A percentile compares a stretch with the other conserved stretches of the same genome.
Evolutionary conservation across 1,140 invertebrate species (phyloP).

Genomic region (Polypedilum pembai): DNA sequence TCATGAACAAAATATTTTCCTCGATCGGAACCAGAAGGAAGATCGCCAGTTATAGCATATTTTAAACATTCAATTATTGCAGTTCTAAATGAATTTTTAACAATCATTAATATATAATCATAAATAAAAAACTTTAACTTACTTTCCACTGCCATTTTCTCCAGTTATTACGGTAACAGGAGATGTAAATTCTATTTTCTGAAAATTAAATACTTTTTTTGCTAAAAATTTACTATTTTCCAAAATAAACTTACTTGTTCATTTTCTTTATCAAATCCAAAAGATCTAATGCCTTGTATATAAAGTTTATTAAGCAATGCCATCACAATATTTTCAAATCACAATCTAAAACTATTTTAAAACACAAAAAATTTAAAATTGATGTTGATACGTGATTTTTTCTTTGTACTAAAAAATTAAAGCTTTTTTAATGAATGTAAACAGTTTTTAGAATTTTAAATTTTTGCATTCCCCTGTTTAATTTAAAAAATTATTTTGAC

Average conservation of each 20-base stretch:
- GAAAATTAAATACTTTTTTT: neutral
- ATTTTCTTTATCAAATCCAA: conserved; percentile 65
- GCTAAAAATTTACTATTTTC: neutral
- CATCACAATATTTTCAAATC: conserved; percentile 45
- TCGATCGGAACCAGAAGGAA: conserved; percentile 71
- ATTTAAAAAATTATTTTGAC: no score
- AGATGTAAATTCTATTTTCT: conserved; percentile 65
- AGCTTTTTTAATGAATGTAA: no score
- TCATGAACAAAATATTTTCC: conserved; percentile 89
- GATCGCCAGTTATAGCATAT: conserved; percentile 82
- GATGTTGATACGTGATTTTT: no score
- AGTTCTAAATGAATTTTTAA: conserved; percentile 46
- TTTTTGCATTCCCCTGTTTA: no score
- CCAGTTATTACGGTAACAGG: conserved; percentile 93
- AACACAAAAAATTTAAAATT: no score
- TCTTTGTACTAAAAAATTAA: no score
- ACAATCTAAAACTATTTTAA: no score
- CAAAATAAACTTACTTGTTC: neutral
- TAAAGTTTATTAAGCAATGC: conserved; percentile 56
- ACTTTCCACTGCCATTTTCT: conserved; percentile 97
- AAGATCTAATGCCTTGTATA: conserved; percentile 80
- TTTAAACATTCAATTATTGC: conserved; percentile 93
- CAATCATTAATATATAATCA: no score
- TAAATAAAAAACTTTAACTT: no score
- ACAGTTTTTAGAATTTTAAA: no score